Evolutionary conservation across 2,888 invertebrate species (phyloP).

Genomic region (Scaptodrosophila latifasciaeformis): DNA sequence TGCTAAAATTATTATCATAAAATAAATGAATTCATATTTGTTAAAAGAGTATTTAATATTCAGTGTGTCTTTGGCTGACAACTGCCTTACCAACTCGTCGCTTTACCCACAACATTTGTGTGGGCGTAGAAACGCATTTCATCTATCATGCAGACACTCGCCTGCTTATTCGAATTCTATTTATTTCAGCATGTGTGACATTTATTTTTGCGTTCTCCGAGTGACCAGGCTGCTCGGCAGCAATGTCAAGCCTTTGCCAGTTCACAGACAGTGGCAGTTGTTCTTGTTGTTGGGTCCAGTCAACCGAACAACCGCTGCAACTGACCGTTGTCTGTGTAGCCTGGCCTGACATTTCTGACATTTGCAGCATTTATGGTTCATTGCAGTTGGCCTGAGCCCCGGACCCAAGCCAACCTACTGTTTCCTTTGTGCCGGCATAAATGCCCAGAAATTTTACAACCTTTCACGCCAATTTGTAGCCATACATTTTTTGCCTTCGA

Average conservation of each 20-base stretch:
- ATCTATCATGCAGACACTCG: constrained; percentile 54
- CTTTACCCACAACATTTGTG: background rate
- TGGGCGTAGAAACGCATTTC: constrained; percentile 39
- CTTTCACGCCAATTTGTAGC: constrained; percentile 36
- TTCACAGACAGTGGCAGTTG: background rate
- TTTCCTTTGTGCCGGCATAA: constrained; percentile 19
- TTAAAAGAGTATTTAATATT: background rate
- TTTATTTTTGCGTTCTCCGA: constrained; percentile 45
- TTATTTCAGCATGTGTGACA: constrained; percentile 63
- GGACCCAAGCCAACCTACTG: constrained; percentile 16
- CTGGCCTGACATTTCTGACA: constrained; percentile 68
- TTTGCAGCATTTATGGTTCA: constrained; percentile 68
- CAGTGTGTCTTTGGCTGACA: too few relatives aligned
- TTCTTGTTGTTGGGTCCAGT: constrained; percentile 8
- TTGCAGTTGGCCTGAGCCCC: constrained; percentile 36
- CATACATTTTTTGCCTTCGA: constrained; percentile 11
- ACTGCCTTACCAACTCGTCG: background rate
- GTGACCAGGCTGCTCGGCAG: background rate
- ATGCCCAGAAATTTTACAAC: constrained; percentile 31
- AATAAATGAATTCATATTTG: background rate
- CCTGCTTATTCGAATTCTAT: constrained; percentile 53
- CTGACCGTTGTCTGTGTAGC: constrained; percentile 34
- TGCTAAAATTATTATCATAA: background rate
- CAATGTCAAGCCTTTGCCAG: too few relatives aligned
- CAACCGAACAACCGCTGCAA: background rate